These are phyloP conservation scores for Ibidorhyncha struthersii DNA, from an alignment of 2,113 vertebrate species.

Conservation along the genomic window DNA sequence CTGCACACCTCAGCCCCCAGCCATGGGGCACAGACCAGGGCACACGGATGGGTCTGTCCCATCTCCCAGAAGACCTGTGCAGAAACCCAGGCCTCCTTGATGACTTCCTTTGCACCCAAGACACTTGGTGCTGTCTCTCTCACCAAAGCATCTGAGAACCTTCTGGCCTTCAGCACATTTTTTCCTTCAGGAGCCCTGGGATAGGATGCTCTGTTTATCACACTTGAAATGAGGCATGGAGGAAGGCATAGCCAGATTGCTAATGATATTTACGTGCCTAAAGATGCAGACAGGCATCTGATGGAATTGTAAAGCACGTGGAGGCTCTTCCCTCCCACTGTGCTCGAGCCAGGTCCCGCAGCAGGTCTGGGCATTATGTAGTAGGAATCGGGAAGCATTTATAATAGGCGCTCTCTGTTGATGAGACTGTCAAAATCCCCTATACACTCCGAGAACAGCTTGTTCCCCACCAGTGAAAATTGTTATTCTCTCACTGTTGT, in stretches of 20 bases:
- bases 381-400: neutral
- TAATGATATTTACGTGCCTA: neutral
- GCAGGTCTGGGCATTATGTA: neutral
- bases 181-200: neutral
- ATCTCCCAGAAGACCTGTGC: neutral
- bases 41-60: neutral
- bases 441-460: constrained; percentile 33
- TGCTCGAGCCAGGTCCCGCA: neutral
- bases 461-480: constrained; percentile 38
- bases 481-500: constrained; percentile 11
- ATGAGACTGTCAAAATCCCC: neutral
- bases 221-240: neutral
- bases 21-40: neutral
- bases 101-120: neutral
- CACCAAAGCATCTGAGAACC: neutral
- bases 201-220: neutral
- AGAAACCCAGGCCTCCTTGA: neutral
- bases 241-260: neutral
- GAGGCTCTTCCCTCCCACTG: neutral
- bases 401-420: neutral
- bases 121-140: neutral
- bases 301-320: neutral
- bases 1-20: neutral
- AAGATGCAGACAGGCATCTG: neutral
- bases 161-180: neutral